Conservation (phyloP, 2,888 invertebrate species). For the Hylaea fasciaria region DNA sequence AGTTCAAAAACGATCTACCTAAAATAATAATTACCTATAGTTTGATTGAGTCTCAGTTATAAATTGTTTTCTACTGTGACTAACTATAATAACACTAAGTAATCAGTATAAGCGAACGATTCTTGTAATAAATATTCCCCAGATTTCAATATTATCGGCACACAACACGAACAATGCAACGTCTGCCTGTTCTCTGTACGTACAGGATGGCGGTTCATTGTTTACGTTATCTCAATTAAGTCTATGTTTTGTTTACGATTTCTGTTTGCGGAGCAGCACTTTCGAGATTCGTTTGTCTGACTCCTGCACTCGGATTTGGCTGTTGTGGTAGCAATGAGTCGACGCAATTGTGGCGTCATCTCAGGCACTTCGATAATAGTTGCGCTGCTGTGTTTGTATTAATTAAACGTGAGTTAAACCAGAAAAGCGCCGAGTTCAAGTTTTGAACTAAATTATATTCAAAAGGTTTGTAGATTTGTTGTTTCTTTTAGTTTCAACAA, state of each 20-base stretch:
- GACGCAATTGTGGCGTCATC: slow-evolving; percentile 1
- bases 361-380: too few species aligned
- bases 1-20: too few species aligned
- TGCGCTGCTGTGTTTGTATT: too few species aligned
- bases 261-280: slow-evolving; percentile 67
- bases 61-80: too few species aligned
- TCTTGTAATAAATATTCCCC: slow-evolving; percentile 21
- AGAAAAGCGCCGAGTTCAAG: too few species aligned
- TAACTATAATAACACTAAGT: too few species aligned
- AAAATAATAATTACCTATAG: too few species aligned
- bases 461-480: too few species aligned
- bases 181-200: slow-evolving; percentile 48
- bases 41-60: too few species aligned
- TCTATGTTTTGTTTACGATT: slow-evolving; percentile 76
- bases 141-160: slow-evolving; percentile 29
- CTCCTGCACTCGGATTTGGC: slow-evolving; percentile 36
- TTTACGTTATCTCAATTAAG: slow-evolving; percentile 82
- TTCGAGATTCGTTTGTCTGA: slow-evolving; percentile 69
- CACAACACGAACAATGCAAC: slow-evolving; percentile 45
- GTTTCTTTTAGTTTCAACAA: too few species aligned
- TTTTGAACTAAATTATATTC: too few species aligned
- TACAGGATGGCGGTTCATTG: slow-evolving; percentile 72
- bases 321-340: slow-evolving; percentile 24
- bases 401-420: too few species aligned
- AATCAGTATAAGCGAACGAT: neutral